Base-by-base conservation (phyloP, 2,888 invertebrate genomes). In the Tromatobia lineatoria region DNA sequence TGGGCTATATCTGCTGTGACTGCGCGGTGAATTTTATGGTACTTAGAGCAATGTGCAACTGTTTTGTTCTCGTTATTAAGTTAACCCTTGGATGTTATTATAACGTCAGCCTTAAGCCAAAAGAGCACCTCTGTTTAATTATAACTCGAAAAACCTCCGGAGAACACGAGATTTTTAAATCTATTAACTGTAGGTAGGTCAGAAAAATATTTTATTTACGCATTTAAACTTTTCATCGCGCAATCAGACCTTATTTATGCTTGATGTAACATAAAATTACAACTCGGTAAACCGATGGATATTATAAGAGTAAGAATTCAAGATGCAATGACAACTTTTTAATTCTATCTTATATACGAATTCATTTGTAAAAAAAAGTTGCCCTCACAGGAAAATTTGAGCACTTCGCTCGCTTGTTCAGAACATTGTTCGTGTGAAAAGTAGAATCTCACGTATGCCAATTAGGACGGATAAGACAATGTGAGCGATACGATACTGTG, bases 11-110 rank as follows among this genome's bases (percentile, higher is more conserved):
- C 47, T 10, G 47, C 42, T 45, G 23, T 47, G 64, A 20, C n/a
- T 64, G 45, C 59, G 18, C 13, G 25, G 15, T 13, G 6, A 45
- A 61, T 74, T 74, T 61, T 74, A 59, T 29, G 42, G n/a, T 23
- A 57, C 71, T 42, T 13, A 38, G 64, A 64, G 64, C n/a, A 20
- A 42, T 18, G 64, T 29, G n/a, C 34, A n/a, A 67, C 57, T 59
- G 69, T 66, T 79, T 67, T 61, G 18, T 61, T 75, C 61, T 59
- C 69, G 42, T 29, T 59, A 61, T 59, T 38, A 66, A 61, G 59
- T 34, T 34, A 61, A 61, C 18, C 59, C 59, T 29, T 0, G 34
- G 6, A 34, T 61, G n/a, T 8, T 61, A 15, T 2, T 18, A 6
- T 34, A n/a, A 61, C 59, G 59, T 61, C 59, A 61, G 29, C 20